These are phyloP conservation scores for Drosophila nasuta DNA, from an alignment of 1,140 invertebrate species.

Conservation along the genomic window DNA sequence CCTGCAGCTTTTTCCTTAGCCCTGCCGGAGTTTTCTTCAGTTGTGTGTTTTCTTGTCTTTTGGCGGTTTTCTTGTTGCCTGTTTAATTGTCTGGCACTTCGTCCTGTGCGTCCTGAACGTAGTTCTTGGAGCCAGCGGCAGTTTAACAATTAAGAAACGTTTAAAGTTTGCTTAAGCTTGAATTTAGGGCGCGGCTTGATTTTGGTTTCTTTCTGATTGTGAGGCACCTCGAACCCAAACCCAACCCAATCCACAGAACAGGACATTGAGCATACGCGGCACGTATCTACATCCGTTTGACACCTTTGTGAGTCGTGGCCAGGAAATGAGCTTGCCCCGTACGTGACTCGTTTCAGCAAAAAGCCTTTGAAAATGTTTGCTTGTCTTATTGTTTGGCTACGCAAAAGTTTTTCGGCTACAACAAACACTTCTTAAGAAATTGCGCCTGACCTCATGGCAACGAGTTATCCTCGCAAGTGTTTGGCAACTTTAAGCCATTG, in stretches of 20 bases:
- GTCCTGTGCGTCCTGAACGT: no score
- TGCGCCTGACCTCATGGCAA: constrained; percentile 10
- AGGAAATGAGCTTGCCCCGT: constrained; percentile 79
- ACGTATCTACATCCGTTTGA: constrained; percentile 79
- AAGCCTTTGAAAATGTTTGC: constrained; percentile 34
- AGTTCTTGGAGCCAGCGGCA: constrained; percentile 51
- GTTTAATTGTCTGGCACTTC: constrained; percentile 65
- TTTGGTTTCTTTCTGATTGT: constrained; percentile 52
- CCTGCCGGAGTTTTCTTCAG: constrained; percentile 31
- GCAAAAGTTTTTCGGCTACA: constrained; percentile 25
- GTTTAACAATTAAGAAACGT: constrained; percentile 80
- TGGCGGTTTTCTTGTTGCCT: constrained; percentile 32
- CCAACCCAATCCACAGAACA: constrained; percentile 30
- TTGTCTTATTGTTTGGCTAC: constrained; percentile 42
- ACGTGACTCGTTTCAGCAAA: constrained; percentile 74
- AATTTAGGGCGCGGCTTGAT: constrained; percentile 51
- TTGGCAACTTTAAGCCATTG: constrained; percentile 43
- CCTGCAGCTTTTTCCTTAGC: constrained; percentile 31
- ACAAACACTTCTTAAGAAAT: constrained; percentile 35
- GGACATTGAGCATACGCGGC: constrained; percentile 76
- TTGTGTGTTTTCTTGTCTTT: constrained; percentile 42
- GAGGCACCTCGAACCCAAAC: not conserved
- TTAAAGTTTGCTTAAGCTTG: constrained; percentile 63
- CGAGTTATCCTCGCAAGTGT: constrained; percentile 13
- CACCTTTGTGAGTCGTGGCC: constrained; percentile 73